Base-by-base conservation (phyloP, 2,888 invertebrate species). In the Ophion slaviceki region DNA sequence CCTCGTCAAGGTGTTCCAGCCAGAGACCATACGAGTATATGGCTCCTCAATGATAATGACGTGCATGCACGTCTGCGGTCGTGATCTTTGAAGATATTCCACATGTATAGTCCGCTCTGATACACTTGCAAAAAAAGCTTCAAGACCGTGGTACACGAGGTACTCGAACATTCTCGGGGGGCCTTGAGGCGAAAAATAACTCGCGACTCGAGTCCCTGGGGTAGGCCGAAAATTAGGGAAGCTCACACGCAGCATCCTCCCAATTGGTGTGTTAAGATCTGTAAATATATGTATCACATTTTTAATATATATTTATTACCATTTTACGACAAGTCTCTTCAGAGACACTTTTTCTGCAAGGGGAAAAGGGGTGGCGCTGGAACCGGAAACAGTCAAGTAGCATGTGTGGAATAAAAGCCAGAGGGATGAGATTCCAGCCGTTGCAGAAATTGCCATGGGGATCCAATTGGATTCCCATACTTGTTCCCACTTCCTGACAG, bases 1-100 rank as follows among this genome's bases (percentile, higher is more conserved):
- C 80, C 57, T 71, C 53, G 57, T 66, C 75, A 80, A 80, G 80
- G 66, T 66, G 32, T 59, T 83, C 28, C 32, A 14, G 32, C 64
- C 11, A 2, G 8, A 61, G 24, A 61, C 17, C 53, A 53, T 24
- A 61, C 61, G 61, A 61, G 20, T 24, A 20, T 61, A 61, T 17
- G 61, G 20, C 24, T 61, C 20, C 17, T 53, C 20, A 20, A 61
- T 24, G 7, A 61, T 61, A 61, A 61, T 20, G 20, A 61, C 8
- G 61, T 17, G 10, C 10, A 4, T 24, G 20, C 24, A 20, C 20
- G 20, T 20, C 20, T 20, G 8, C 20, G 2, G 2, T 61, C 24
- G 20, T 6, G 20, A 61, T 20, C 24, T 61, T 61, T 24, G 61
- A 24, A 20, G 17, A 53, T 53, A 61, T 61, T 61, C 11, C 61